Conservation (phyloP, 2,888 invertebrate species). For the Sarcophaga caerulescens region DNA sequence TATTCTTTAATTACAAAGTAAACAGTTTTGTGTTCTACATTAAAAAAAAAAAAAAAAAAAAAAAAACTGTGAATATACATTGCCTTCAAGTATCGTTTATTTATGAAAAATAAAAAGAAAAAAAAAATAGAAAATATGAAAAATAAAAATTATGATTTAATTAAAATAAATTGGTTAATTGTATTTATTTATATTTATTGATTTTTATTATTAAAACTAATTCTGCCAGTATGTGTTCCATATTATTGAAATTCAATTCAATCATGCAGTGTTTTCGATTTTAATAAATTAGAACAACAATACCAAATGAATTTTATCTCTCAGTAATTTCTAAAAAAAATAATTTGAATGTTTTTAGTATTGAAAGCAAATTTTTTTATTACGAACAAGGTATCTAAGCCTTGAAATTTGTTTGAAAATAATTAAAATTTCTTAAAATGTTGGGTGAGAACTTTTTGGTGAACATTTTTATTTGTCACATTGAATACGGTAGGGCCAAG, state of each 20-base stretch:
- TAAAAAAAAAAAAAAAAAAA: conserved; percentile 11
- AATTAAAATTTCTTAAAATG: too few relatives aligned
- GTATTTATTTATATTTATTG: neutral
- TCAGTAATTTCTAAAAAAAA: too few relatives aligned
- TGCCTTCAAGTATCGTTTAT: neutral
- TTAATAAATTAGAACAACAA: too few relatives aligned
- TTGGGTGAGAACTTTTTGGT: too few relatives aligned
- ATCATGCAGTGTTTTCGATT: conserved; percentile 7
- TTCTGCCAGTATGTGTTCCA: neutral
- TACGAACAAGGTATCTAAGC: too few relatives aligned
- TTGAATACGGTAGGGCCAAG: too few relatives aligned
- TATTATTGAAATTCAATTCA: conserved; percentile 39
- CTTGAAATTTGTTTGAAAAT: too few relatives aligned
- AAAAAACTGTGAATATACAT: neutral
- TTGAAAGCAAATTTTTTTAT: too few relatives aligned
- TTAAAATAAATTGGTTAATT: conserved; percentile 20
- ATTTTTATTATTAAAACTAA: neutral
- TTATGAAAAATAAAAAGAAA: neutral
- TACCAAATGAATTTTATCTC: too few relatives aligned
- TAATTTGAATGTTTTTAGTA: too few relatives aligned
- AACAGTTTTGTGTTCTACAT: conserved; percentile 28
- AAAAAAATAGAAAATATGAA: neutral
- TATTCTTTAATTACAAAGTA: conserved; percentile 24
- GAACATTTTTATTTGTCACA: too few relatives aligned
- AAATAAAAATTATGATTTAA: neutral